These are phyloP conservation scores for Bucco capensis DNA, from an alignment of 2,113 vertebrate genomes.

Conservation along the genomic window DNA sequence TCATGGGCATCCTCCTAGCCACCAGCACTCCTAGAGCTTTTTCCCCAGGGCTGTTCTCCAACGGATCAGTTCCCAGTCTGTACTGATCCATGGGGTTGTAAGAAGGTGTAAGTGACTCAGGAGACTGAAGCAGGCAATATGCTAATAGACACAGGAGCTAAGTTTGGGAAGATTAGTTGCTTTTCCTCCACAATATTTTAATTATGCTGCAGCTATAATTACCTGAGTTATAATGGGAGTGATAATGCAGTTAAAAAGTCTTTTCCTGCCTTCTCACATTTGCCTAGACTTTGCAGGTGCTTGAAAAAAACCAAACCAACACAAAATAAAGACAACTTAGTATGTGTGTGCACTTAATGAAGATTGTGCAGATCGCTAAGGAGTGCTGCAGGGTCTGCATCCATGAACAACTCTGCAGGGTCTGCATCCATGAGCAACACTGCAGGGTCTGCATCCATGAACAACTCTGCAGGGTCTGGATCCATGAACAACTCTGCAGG, in stretches of 20 bases:
- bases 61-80: too few relatives aligned
- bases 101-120: neutral
- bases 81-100: too few relatives aligned
- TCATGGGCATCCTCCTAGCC: too few relatives aligned
- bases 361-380: neutral
- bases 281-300: neutral
- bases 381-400: neutral
- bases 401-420: too few relatives aligned
- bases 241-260: neutral
- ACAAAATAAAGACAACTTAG: neutral
- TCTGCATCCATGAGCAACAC: too few relatives aligned
- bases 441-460: too few relatives aligned
- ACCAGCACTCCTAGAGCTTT: too few relatives aligned
- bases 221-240: neutral
- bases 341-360: neutral
- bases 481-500: too few relatives aligned
- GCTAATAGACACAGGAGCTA: neutral
- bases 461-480: too few relatives aligned
- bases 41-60: too few relatives aligned
- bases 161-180: neutral
- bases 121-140: neutral
- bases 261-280: slow-evolving; percentile 5
- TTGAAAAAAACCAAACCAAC: neutral
- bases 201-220: neutral
- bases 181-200: slow-evolving; percentile 7